Evolutionary conservation across 2,113 vertebrate genomes (phyloP).

Genomic region (Neomonachus schauinslandi): DNA sequence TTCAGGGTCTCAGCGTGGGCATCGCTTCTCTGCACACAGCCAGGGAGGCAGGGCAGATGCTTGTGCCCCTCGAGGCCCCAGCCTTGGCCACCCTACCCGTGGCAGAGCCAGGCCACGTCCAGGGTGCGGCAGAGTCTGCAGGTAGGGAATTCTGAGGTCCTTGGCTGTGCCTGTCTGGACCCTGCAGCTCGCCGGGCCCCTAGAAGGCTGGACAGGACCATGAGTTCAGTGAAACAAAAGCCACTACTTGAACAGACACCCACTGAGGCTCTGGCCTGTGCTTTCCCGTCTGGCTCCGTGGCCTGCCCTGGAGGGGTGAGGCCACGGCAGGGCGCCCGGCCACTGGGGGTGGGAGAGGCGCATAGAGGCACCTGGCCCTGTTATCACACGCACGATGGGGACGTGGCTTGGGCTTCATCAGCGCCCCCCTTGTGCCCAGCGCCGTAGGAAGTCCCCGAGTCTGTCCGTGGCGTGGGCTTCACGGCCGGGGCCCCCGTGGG

Average conservation of each 20-base stretch:
- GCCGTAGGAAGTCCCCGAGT: fast-evolving
- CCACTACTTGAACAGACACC: neutral
- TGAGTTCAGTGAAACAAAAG: neutral
- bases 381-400: neutral
- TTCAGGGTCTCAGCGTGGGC: fast-evolving
- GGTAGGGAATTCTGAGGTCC: fast-evolving
- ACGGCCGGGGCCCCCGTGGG: neutral
- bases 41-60: neutral
- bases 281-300: fast-evolving
- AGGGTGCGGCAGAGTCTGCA: fast-evolving
- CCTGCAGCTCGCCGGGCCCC: neutral
- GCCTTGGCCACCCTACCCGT: fast-evolving
- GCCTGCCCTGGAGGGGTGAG: neutral
- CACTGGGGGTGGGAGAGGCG: neutral
- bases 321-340: fast-evolving
- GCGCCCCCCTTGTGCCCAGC: fast-evolving
- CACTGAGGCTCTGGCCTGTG: neutral
- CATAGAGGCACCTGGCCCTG: fast-evolving
- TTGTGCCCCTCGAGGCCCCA: fast-evolving
- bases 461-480: neutral
- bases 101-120: neutral
- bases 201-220: no score
- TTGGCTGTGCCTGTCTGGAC: neutral
- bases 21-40: fast-evolving
- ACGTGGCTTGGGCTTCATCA: neutral